Percentiles rank a stretch among this genome's conserved stretches.
These are phyloP conservation scores for Gorsachius magnificus DNA, from an alignment of 2,797 vertebrate genomes.

Conservation along the genomic window DNA sequence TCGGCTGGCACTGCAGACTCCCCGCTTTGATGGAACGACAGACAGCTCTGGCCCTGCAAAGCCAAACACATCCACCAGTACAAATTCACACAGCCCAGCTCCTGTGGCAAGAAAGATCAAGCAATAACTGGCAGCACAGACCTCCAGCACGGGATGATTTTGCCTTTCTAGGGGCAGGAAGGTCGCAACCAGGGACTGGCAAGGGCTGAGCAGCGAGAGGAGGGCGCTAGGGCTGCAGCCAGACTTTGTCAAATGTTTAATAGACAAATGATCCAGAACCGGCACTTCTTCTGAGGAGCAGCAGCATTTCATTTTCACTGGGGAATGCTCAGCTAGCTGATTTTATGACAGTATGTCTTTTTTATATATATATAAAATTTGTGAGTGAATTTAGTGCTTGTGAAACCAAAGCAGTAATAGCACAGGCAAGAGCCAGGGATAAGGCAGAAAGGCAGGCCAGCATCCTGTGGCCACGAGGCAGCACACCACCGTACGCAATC, in stretches of 20 bases:
- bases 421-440: neutral
- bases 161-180: neutral
- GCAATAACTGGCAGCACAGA: neutral
- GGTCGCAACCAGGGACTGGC: neutral
- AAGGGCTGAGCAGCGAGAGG: neutral
- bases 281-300: neutral
- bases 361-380: neutral
- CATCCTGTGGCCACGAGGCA: neutral
- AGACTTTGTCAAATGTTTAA: constrained; percentile 9
- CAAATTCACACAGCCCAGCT: neutral
- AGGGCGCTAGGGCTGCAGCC: neutral
- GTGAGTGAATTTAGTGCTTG: neutral
- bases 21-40: neutral
- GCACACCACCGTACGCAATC: neutral
- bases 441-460: neutral
- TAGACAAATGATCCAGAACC: neutral
- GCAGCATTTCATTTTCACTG: constrained; percentile 13
- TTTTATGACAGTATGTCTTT: constrained; percentile 20
- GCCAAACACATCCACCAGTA: neutral
- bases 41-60: neutral
- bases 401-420: constrained; percentile 1
- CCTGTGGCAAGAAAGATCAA: neutral
- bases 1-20: neutral
- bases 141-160: neutral
- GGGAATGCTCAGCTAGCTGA: constrained; percentile 11